phyloP scores from a whole-genome alignment of 2,113 vertebrate genomes.

The Oncorhynchus keta region DNA sequence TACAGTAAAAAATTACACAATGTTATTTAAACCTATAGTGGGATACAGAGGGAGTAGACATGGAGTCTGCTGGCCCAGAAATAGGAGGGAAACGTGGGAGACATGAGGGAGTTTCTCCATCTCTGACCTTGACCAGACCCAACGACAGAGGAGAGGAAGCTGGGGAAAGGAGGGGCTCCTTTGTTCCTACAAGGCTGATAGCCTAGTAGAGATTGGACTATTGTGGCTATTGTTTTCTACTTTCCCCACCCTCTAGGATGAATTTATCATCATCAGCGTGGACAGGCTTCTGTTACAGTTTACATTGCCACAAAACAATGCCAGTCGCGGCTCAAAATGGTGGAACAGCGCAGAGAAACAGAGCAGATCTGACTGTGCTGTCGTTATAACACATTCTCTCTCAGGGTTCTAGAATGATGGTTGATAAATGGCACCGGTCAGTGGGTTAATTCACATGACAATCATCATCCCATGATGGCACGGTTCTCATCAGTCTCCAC shows the following conservation, averaged over 20 bases:
- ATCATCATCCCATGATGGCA: background rate
- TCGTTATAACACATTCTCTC: background rate
- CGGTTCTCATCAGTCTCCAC: constrained; percentile 26
- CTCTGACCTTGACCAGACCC: constrained; percentile 44
- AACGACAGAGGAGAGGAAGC: constrained; percentile 11
- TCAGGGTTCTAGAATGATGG: background rate
- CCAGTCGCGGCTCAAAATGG: background rate
- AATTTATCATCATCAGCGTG: background rate
- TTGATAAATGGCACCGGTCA: background rate
- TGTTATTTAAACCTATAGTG: background rate
- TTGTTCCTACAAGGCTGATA: constrained; percentile 4
- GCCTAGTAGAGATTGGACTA: constrained; percentile 1
- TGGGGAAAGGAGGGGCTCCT: background rate
- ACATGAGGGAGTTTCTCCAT: constrained; percentile 12
- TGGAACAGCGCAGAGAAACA: background rate
- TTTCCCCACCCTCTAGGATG: background rate
- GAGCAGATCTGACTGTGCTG: background rate
- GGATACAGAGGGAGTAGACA: constrained; percentile 6
- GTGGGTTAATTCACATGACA: constrained; percentile 7
- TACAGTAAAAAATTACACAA: too few species aligned
- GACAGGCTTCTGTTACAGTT: background rate
- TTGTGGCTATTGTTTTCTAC: background rate
- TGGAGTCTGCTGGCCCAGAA: constrained; percentile 43
- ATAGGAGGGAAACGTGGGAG: constrained; percentile 51
- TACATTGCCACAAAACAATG: background rate